A percentile compares a stretch with the other conserved stretches of the same genome.
Conservation (phyloP, 2,113 vertebrate genomes). For the Callipepla squamata region DNA sequence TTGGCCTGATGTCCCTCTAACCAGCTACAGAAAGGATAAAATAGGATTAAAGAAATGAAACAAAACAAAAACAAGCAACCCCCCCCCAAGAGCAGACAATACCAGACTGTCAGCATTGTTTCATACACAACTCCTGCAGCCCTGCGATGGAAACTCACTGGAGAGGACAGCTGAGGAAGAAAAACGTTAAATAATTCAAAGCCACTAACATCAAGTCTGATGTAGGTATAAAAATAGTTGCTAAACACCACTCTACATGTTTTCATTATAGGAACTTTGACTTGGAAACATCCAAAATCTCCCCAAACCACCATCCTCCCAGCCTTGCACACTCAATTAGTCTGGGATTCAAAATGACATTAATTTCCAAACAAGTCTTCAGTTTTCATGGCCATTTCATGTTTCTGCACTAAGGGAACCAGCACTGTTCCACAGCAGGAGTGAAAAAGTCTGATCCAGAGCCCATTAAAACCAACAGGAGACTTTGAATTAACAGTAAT, state of each 20-base stretch:
- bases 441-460: slow-evolving; percentile 29
- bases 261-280: slow-evolving; percentile 72
- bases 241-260: slow-evolving; percentile 67
- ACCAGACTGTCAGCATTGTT: slow-evolving; percentile 50
- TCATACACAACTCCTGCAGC: slow-evolving; percentile 35
- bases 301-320: neutral
- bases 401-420: neutral
- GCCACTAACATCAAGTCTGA: slow-evolving; percentile 77
- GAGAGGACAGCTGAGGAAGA: slow-evolving; percentile 77
- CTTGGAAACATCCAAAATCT: slow-evolving; percentile 43
- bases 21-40: slow-evolving; percentile 20
- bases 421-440: slow-evolving; percentile 28
- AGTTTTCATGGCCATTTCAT: slow-evolving; percentile 37
- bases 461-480: slow-evolving; percentile 50
- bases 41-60: slow-evolving; percentile 15
- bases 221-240: slow-evolving; percentile 83
- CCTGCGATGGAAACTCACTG: slow-evolving; percentile 56
- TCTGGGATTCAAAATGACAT: slow-evolving; percentile 33
- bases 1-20: slow-evolving; percentile 2
- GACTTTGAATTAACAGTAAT: slow-evolving; percentile 50
- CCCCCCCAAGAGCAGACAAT: neutral
- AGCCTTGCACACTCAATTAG: slow-evolving; percentile 14
- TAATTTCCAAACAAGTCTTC: slow-evolving; percentile 65
- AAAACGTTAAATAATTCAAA: slow-evolving; percentile 83
- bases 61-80: neutral